A percentile compares a stretch with the other conserved stretches of the same genome.
Evolutionary conservation across 2,888 invertebrate species (phyloP).

Genomic region (Eristalis arbustorum): DNA sequence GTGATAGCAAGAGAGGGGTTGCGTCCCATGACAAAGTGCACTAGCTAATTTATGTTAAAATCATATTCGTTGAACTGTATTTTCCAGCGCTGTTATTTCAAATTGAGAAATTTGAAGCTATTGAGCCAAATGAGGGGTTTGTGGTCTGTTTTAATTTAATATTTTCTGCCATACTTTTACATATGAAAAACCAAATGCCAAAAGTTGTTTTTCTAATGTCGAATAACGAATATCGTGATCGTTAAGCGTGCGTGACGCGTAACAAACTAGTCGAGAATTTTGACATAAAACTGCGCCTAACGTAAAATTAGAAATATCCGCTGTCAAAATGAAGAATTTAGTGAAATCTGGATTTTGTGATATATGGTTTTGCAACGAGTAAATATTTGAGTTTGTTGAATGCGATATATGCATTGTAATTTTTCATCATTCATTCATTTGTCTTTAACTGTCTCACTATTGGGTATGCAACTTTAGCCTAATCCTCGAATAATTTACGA

Average conservation of each 20-base stretch:
- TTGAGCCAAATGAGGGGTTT: background rate
- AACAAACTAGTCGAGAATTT: slow-evolving; percentile 49
- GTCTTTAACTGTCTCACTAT: slow-evolving; percentile 18
- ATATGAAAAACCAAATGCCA: background rate
- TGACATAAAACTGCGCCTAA: slow-evolving; percentile 64
- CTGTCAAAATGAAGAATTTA: slow-evolving; percentile 52
- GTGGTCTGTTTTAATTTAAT: too few relatives aligned
- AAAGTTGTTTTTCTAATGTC: slow-evolving; percentile 55
- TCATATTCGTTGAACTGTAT: slow-evolving; percentile 35
- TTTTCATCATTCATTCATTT: background rate
- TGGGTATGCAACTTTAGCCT: slow-evolving; percentile 36
- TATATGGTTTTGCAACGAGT: slow-evolving; percentile 35
- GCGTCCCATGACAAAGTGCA: too few relatives aligned
- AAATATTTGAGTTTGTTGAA: slow-evolving; percentile 34
- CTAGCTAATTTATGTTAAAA: slow-evolving; percentile 28
- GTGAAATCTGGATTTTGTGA: slow-evolving; percentile 55
- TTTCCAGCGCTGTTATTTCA: slow-evolving; percentile 43
- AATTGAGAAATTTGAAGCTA: slow-evolving; percentile 24
- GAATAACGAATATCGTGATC: slow-evolving; percentile 56
- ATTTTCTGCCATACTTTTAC: too few relatives aligned
- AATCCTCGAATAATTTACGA: slow-evolving; percentile 34
- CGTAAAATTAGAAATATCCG: slow-evolving; percentile 57
- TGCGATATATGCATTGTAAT: slow-evolving; percentile 17
- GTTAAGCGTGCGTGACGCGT: slow-evolving; percentile 56
- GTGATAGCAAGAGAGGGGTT: too few relatives aligned